Base-by-base conservation (phyloP, 2,888 invertebrate genomes). In the Ichneumon xanthorius region DNA sequence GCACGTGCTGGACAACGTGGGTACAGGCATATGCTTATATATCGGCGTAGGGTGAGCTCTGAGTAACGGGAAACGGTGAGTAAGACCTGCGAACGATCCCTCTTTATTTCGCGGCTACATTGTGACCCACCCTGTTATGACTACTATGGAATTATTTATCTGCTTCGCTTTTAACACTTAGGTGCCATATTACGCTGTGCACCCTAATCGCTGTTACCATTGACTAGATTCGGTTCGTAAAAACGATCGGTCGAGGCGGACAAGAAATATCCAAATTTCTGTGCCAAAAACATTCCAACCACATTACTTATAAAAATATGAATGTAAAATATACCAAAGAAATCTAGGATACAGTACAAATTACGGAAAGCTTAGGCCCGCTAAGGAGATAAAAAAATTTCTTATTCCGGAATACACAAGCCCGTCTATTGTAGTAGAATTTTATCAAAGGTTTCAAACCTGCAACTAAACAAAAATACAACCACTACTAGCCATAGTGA, bases 1-100 rank as follows among this genome's bases (percentile, higher is more conserved):
- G 55, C 84, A 85, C 81, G 81, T 81, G 81, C 72, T 63, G 45
- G 65, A 50, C 70, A 72, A 30, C 55, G 37, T 76, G 63, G 53
- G 40, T 61, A 73, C 33, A 68, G 53, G 37, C 73, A 61, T 53
- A 63, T 63, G 76, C 22, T 22, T 50, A 68, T 63, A 77, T 58
- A 40, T 72, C n/a, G 55, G 55, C 6, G n/a, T 9, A 70, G 26
- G 65, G 63, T 61, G 50, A 50, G 71, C 33, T 22, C 22, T 55
- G 63, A 50, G 73, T 22, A 65, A 68, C 67, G 58, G 26, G 65
- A 76, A 76, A 55, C 50, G 65, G 65, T 76, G 65, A 76, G 65
- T 76, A 76, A 76, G 76, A 65, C 76, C 48, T 53, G 19, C 76
- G 9, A 76, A 76, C 53, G 45, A 30, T 40, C 63, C 63, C 45